Percentiles rank a stretch among this genome's conserved stretches.
phyloP scores from a whole-genome alignment of 1,140 invertebrate species.

The Antheraea pernyi region DNA sequence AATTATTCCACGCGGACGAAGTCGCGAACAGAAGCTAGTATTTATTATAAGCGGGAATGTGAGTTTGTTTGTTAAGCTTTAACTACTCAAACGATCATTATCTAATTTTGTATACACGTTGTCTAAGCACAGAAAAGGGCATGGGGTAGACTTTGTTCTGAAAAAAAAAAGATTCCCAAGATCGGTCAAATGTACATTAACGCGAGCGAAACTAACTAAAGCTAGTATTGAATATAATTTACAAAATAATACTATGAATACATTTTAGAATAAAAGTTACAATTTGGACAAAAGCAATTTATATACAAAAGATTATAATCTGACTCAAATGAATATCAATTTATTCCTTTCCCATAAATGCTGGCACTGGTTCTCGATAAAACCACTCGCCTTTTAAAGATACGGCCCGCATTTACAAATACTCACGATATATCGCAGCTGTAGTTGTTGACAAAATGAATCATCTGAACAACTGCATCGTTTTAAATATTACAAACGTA shows the following conservation, averaged over 20 bases:
- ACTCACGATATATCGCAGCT: background rate
- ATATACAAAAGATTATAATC: background rate
- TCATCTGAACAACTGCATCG: constrained; percentile 10
- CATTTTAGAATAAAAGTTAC: too few species aligned
- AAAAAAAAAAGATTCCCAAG: too few species aligned
- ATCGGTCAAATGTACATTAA: too few species aligned
- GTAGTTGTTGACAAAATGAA: constrained; percentile 6
- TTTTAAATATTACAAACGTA: background rate
- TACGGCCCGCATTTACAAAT: constrained; percentile 8
- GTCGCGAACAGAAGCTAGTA: too few species aligned
- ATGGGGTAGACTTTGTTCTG: too few species aligned
- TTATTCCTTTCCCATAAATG: background rate
- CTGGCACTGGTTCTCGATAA: background rate
- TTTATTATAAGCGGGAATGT: too few species aligned
- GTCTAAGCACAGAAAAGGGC: too few species aligned
- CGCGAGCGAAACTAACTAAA: too few species aligned
- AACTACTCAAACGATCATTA: too few species aligned
- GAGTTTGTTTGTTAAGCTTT: too few species aligned
- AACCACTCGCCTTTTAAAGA: background rate
- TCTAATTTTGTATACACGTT: too few species aligned
- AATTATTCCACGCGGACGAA: too few species aligned
- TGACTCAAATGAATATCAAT: background rate
- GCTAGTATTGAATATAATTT: background rate
- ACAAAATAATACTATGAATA: background rate
- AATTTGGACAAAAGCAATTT: background rate